phyloP scores from a whole-genome alignment of 1,140 invertebrate species.

The Conus betulinus region DNA sequence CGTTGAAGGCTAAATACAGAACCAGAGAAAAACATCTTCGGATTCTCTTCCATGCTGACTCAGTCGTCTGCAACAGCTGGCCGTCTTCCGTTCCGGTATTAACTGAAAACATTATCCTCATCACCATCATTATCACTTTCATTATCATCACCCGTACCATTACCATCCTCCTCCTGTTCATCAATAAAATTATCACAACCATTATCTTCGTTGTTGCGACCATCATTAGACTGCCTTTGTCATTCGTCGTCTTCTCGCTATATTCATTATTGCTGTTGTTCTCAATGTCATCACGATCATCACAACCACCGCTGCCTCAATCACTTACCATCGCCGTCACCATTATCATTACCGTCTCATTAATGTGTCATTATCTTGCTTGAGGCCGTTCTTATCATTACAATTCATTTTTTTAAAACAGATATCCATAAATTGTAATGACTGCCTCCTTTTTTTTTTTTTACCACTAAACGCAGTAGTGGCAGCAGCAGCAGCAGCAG shows the following conservation, averaged over 20 bases:
- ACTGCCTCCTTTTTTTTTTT: too few relatives aligned
- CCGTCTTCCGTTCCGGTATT: neutral
- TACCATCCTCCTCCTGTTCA: too few relatives aligned
- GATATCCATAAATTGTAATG: too few relatives aligned
- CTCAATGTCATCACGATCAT: neutral
- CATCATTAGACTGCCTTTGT: neutral
- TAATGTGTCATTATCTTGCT: too few relatives aligned
- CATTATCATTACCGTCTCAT: neutral
- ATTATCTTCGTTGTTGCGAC: neutral
- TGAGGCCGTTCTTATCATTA: too few relatives aligned
- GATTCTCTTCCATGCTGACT: slow-evolving; percentile 44
- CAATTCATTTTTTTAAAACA: too few relatives aligned
- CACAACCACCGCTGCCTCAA: neutral
- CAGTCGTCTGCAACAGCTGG: slow-evolving; percentile 21
- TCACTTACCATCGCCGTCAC: neutral
- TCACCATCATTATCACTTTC: neutral
- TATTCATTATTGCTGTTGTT: neutral
- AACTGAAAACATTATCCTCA: neutral
- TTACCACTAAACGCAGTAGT: too few relatives aligned
- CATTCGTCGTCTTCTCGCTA: neutral
- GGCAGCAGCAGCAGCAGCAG: too few relatives aligned
- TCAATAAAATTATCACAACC: neutral
- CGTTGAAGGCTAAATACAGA: slow-evolving; percentile 60
- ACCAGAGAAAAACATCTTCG: slow-evolving; percentile 58
- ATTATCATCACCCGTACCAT: too few relatives aligned